Evolutionary conservation across 2,113 vertebrate genomes (phyloP), one percentile per base, ranked within the genome.

Genomic region (Centropus unirufus): DNA sequence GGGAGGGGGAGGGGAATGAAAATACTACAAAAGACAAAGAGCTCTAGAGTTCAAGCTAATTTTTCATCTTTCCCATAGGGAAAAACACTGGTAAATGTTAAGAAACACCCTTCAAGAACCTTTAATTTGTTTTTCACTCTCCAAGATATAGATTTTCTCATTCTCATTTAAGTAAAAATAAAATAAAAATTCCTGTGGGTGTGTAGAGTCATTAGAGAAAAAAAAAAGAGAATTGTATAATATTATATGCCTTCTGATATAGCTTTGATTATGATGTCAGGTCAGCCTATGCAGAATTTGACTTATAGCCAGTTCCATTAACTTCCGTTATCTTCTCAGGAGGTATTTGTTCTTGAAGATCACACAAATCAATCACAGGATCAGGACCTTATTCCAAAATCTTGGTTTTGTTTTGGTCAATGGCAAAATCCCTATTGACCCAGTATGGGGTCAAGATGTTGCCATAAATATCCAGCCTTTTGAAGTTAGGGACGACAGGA

Each of bases 121-220:
- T 96, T 94, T 97, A 96, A 97, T 96, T 96, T 96, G 93, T 96
- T 96, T 96, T 97, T 93, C 91, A 83, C 70, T 96, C 91, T 95
- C 76, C 3, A 34, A 92, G 94, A 94, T 96, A 97, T 90, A 87
- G 93, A 94, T 96, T 97, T 95, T 90, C 87, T 92, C 21, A 61
- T 92, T 94, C 84, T 66, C n/a, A 89, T 78, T 96, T 96, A 95
- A 94, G 87, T 75, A 67, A 78, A 92, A 92, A 85, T 67, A 81
- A 78, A 72, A 85, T 7, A 81, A 78, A 72, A 85, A 6, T 61
- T 94, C 94, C 89, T 93, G 72, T 94, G 92, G 86, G 85, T 95
- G 93, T 76, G 83, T 81, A 57, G 47, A 94, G 73, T 92, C 15
- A 90, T 92, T 92, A 87, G 96, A 97, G 93, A 61, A 94, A 94